Base-by-base conservation (phyloP, 2,888 invertebrate genomes). In the Suillia variegata region DNA sequence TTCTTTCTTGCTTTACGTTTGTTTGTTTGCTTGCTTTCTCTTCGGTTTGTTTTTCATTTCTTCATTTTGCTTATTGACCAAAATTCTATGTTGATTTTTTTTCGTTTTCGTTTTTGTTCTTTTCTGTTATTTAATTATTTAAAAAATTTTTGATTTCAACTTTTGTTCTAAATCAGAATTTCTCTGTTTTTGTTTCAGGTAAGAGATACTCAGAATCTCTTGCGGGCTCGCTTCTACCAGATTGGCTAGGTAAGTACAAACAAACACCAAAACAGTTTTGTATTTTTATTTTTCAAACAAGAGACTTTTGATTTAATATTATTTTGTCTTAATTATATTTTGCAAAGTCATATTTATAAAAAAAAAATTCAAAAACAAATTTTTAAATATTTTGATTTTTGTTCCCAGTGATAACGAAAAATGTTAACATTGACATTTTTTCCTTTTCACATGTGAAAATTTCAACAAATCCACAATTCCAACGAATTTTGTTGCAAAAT, bases 131-230 rank as follows among this genome's bases (percentile, higher is more conserved):
- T 31, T 57, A 26, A 26, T 26, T 26, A 6, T 26, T 26, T 10
- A 10, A 26, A 5, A 26, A 5, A 26, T 10, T 6, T 26, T 26
- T 26, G 10, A 6, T 26, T 26, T 5, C 57, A 54, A 48, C 59
- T 49, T 54, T 52, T 57, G 42, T 50, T 5, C 26, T 22, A 56
- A 38, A 47, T 65, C 56, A 24, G 58, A 21, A 17, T 59, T 62
- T 69, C 58, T 59, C 61, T 61, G n/a, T n/a, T 63, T 60, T 67
- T 54, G 59, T 81, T 82, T 49, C 77, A 82, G 82, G 82, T 82
- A 82, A 82, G 82, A 82, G 82, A 82, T 82, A 82, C 77, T 80
- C 82, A 75, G 82, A 82, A 82, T 82, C 82, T 82, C 82, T 82
- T 82, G 82, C 82, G 81, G 82, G 82, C 76, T 82, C 82, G 63